Evolutionary conservation across 2,888 invertebrate species (phyloP).

Genomic region (Sinelater perroti): DNA sequence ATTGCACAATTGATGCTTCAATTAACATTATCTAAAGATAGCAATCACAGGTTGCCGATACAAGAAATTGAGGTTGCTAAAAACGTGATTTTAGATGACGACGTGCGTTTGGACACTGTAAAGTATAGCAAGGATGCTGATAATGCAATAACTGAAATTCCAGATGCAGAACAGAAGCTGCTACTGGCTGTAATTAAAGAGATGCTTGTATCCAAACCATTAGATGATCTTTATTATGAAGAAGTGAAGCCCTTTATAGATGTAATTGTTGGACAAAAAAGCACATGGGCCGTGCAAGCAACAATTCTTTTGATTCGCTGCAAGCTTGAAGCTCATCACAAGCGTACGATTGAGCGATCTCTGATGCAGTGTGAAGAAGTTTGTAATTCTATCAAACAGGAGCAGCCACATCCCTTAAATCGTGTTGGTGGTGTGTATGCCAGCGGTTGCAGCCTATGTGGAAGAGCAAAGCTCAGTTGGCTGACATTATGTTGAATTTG

Average conservation of each 20-base stretch:
- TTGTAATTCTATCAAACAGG: constrained; percentile 65
- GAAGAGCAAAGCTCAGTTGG: constrained; percentile 79
- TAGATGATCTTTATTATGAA: constrained; percentile 82
- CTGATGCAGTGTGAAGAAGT: constrained; percentile 87
- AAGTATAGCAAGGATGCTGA: constrained; percentile 70
- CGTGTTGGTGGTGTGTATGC: constrained; percentile 73
- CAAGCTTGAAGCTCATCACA: constrained; percentile 77
- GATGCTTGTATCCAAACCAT: constrained; percentile 77
- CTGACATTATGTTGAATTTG: constrained; percentile 78
- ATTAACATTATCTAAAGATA: constrained; percentile 64
- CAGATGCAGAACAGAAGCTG: constrained; percentile 80
- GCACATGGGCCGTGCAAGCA: constrained; percentile 80
- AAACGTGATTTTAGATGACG: constrained; percentile 82
- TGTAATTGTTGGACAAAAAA: constrained; percentile 71
- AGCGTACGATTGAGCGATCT: constrained; percentile 86
- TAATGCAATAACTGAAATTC: constrained; percentile 67
- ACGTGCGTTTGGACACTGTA: constrained; percentile 83
- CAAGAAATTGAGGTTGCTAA: constrained; percentile 69
- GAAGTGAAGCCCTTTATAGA: constrained; percentile 82
- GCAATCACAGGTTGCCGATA: constrained; percentile 60
- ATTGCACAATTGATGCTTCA: constrained; percentile 84
- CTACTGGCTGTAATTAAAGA: constrained; percentile 79
- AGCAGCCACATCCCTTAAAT: constrained; percentile 58
- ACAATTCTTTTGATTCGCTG: constrained; percentile 80
- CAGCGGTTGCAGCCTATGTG: constrained; percentile 77